Base-by-base conservation (phyloP, 2,797 vertebrate species). In the Eupleurogrammus muticus region DNA sequence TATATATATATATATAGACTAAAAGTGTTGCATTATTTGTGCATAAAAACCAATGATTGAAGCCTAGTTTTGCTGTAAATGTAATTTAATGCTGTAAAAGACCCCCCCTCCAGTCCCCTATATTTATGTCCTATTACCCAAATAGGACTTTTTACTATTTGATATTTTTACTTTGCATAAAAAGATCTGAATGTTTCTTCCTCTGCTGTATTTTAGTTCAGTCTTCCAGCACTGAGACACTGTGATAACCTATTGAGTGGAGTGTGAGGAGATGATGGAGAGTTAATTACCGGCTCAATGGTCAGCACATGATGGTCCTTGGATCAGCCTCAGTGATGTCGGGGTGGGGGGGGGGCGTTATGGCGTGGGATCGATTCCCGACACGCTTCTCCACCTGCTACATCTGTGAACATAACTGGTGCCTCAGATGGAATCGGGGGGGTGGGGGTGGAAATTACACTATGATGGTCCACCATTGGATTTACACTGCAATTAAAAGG, bases 401-500 rank as follows among this genome's bases (percentile, higher is more conserved):
- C 50, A 68, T 55, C 56, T 68, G 57, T 55, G 49, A 69, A 34
- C 14, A 40, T 62, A 44, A 50, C 62, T 17, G 52, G 60, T 36
- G 60, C 32, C 57, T 71, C 49, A 42, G 70, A 84, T 58, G 53
- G 70, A 68, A 79, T 75, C 61, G 75, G 50, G 17, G 57, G 17
- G 57, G 66, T 59, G 75, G 50, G 17, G 57, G 17, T 55, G 66
- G 28, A 81, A 75, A 80, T 80, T 66, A 71, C 9, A 4, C 63
- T 80, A 79, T 72, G 73, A 87, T 80, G 46, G 59, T 85, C 82
- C 68, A 58, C 75, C 57, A 60, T 75, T 77, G 63, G 80, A 84
- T 91, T 79, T 89, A 86, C 79, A 70, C 78, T 62, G 79, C 83
- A 88, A 89, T 90, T 90, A 91, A 88, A 89, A 82, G 74, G 58